Evolutionary conservation across 2,113 vertebrate genomes (phyloP).

Genomic region (Physeter macrocephalus): DNA sequence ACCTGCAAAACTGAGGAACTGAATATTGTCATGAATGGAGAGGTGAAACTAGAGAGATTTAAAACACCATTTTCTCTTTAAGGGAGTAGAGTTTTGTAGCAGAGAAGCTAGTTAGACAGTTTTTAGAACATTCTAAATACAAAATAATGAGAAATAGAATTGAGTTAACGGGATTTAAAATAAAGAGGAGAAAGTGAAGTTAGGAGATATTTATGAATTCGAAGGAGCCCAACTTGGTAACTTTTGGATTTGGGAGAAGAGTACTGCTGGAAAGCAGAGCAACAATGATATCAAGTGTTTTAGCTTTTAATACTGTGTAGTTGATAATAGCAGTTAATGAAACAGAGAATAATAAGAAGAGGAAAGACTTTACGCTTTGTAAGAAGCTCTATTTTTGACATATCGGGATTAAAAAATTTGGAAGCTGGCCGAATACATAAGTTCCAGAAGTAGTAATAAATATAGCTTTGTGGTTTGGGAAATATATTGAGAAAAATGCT

Average conservation of each 20-base stretch:
- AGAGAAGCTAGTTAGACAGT: background rate
- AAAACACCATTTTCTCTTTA: background rate
- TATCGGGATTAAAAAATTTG: background rate
- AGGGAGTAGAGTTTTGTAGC: background rate
- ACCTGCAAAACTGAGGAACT: background rate
- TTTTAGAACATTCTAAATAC: background rate
- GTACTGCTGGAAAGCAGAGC: background rate
- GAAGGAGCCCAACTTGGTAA: background rate
- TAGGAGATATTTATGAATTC: background rate
- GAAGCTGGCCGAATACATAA: background rate
- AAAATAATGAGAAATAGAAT: background rate
- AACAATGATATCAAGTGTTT: background rate
- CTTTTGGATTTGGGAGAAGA: background rate
- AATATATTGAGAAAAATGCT: background rate
- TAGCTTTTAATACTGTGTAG: background rate
- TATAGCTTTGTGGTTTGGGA: background rate
- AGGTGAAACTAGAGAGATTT: background rate
- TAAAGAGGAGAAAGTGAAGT: background rate
- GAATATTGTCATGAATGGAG: background rate
- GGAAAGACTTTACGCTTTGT: background rate
- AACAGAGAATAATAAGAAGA: background rate
- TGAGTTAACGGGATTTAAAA: background rate
- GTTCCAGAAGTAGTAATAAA: background rate
- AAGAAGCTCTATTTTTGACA: background rate
- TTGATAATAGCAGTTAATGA: background rate